phyloP scores from a whole-genome alignment of 2,113 vertebrate species.

The Spea bombifrons region DNA sequence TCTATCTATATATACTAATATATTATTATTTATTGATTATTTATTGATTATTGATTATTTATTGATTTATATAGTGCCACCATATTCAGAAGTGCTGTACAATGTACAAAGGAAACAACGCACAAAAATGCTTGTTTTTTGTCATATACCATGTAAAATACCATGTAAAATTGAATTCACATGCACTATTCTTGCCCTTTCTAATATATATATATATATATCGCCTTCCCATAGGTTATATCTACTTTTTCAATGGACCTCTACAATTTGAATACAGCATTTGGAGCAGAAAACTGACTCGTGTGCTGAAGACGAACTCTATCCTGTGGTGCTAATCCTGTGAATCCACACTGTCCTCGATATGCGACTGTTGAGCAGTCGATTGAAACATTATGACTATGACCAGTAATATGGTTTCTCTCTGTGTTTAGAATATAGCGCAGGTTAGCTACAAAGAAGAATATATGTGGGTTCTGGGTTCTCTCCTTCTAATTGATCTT shows the following conservation, averaged over 20 bases:
- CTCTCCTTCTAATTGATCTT: too few species aligned
- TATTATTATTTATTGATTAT: too few species aligned
- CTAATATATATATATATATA: too few species aligned
- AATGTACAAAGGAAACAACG: too few species aligned
- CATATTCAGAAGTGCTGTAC: too few species aligned
- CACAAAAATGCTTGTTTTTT: too few species aligned
- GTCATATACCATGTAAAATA: too few species aligned
- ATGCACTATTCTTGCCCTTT: too few species aligned
- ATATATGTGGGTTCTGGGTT: neutral
- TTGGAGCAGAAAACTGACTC: slow-evolving; percentile 73
- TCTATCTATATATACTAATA: too few species aligned
- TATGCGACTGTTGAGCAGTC: slow-evolving; percentile 50
- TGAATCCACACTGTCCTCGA: neutral
- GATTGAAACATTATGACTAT: neutral
- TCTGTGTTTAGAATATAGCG: neutral
- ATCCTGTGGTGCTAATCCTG: slow-evolving; percentile 79
- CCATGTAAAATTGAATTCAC: too few species aligned
- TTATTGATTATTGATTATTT: too few species aligned
- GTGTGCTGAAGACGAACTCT: slow-evolving; percentile 78
- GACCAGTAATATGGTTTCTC: neutral
- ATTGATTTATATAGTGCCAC: too few species aligned
- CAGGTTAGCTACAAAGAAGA: slow-evolving; percentile 7
- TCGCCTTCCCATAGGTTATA: slow-evolving; percentile 67
- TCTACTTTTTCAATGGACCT: slow-evolving; percentile 83
- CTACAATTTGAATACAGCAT: slow-evolving; percentile 87